These are phyloP conservation scores for Aphelinus atriplicis DNA, from an alignment of 1,140 invertebrate genomes.

Conservation along the genomic window DNA sequence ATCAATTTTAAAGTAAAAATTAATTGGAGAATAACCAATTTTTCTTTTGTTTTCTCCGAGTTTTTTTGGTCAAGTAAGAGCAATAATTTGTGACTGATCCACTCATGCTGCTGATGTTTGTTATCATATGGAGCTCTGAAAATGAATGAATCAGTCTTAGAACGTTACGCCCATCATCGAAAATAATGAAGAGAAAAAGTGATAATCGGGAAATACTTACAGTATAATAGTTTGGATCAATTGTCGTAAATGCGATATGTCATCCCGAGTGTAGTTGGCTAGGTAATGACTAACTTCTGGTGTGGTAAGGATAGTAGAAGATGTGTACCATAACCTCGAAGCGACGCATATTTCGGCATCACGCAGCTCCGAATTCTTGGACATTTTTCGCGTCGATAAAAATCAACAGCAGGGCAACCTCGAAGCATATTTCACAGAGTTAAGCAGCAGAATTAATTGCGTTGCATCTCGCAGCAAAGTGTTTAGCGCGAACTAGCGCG, in stretches of 20 bases:
- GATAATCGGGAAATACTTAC: conserved; percentile 22
- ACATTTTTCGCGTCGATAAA: conserved; percentile 23
- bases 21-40: conserved; percentile 40
- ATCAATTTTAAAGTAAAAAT: conserved; percentile 13
- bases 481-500: too few species aligned
- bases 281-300: conserved; percentile 32
- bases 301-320: conserved; percentile 31
- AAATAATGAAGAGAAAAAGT: too few species aligned
- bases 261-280: conserved; percentile 8
- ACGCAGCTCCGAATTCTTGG: conserved; percentile 29
- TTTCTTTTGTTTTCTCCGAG: conserved; percentile 25
- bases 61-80: conserved; percentile 23
- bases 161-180: too few species aligned
- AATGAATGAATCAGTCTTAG: neutral
- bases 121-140: conserved; percentile 23
- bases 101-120: conserved; percentile 26
- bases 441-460: conserved; percentile 1
- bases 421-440: neutral
- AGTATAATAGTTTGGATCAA: conserved; percentile 26
- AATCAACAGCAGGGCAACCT: neutral
- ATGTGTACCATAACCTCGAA: conserved; percentile 49
- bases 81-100: conserved; percentile 41
- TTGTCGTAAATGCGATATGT: conserved; percentile 28
- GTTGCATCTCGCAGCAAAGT: too few species aligned
- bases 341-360: conserved; percentile 43